Percentiles rank a stretch among this genome's conserved stretches.
These are phyloP conservation scores for Linyphia triangularis DNA, from an alignment of 2,888 invertebrate genomes.

Conservation along the genomic window DNA sequence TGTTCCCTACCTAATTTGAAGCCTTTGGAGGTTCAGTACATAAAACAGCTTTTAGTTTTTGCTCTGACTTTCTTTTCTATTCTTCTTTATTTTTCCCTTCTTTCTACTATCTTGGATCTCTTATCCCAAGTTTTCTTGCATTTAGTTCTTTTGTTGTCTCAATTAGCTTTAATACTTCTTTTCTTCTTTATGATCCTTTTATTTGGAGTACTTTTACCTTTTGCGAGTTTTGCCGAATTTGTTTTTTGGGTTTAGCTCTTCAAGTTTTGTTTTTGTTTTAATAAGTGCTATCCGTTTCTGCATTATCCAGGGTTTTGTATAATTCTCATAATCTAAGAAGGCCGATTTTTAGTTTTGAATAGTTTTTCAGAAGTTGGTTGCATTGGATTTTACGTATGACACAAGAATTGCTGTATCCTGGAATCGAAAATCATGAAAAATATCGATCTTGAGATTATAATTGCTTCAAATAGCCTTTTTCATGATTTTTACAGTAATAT, in stretches of 20 bases:
- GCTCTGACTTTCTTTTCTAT: neutral
- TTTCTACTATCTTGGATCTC: neutral
- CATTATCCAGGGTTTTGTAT: too few species aligned
- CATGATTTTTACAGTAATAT: too few species aligned
- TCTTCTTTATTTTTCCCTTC: neutral
- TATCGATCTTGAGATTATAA: too few species aligned
- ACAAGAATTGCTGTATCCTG: too few species aligned
- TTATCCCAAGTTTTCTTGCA: neutral
- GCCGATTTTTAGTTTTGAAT: too few species aligned
- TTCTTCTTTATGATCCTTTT: neutral
- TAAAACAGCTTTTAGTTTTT: slow-evolving; percentile 25
- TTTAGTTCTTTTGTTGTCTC: slow-evolving; percentile 13
- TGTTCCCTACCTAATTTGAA: neutral
- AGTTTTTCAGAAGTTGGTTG: too few species aligned
- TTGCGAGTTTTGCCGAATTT: neutral
- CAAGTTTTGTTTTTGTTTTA: neutral
- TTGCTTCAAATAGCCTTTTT: too few species aligned
- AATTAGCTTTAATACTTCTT: slow-evolving; percentile 10
- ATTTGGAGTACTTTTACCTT: neutral
- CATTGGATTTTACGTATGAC: too few species aligned
- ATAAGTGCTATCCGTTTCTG: too few species aligned
- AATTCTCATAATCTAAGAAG: too few species aligned
- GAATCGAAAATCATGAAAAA: too few species aligned
- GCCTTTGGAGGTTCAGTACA: neutral
- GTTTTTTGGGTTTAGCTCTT: neutral